Evolutionary conservation across 2,888 invertebrate species (phyloP).

Genomic region (Anticlea derivata): DNA sequence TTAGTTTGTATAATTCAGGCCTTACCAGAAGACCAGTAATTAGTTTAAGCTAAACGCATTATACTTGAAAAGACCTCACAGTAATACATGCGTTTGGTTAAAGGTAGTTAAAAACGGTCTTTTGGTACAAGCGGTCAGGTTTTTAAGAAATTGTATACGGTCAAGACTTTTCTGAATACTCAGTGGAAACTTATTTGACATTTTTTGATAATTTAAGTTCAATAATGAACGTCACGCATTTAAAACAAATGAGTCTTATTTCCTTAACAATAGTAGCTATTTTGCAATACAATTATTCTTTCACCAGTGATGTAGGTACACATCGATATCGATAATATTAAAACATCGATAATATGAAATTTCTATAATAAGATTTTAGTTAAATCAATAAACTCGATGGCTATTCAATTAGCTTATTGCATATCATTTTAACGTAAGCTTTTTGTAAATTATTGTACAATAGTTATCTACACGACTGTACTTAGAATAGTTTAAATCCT

Average conservation of each 20-base stretch:
- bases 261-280: constrained; percentile 1
- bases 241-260: constrained; percentile 12
- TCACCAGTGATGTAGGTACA: constrained; percentile 4
- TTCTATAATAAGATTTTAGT: constrained; percentile 26
- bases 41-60: not conserved
- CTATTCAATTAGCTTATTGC: constrained; percentile 71
- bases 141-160: constrained; percentile 62
- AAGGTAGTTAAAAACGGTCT: not conserved
- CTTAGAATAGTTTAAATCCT: constrained; percentile 62
- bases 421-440: constrained; percentile 79
- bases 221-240: constrained; percentile 17
- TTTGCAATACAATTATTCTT: constrained; percentile 14
- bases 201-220: constrained; percentile 12
- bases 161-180: constrained; percentile 63
- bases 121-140: constrained; percentile 25
- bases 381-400: constrained; percentile 39
- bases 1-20: constrained; percentile 45
- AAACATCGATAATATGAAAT: constrained; percentile 8
- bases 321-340: constrained; percentile 13
- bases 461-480: constrained; percentile 73
- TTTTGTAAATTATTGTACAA: constrained; percentile 82
- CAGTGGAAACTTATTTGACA: constrained; percentile 40
- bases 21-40: not conserved
- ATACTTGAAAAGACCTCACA: too few relatives aligned
- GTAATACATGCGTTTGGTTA: not conserved